These are phyloP conservation scores for Ochropleura leucogaster DNA, from an alignment of 2,888 invertebrate genomes.

Conservation along the genomic window DNA sequence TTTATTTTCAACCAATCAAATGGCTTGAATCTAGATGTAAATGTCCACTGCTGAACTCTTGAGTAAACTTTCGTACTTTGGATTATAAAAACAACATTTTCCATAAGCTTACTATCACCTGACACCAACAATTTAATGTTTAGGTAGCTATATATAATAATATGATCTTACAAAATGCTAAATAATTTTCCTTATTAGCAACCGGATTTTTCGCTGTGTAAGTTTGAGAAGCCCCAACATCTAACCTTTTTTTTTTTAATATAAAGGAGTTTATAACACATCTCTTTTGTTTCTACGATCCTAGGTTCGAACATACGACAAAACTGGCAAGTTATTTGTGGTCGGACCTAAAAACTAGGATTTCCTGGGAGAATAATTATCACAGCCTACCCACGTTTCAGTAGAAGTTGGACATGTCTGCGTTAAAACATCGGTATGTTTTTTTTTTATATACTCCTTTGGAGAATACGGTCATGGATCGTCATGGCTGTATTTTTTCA, in stretches of 20 bases:
- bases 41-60: too few species aligned
- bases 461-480: too few species aligned
- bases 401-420: not conserved
- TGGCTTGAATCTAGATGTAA: too few species aligned
- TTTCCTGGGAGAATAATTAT: slow-evolving; percentile 15
- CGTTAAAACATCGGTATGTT: not conserved
- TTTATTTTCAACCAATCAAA: too few species aligned
- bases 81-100: too few species aligned
- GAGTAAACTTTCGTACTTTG: too few species aligned
- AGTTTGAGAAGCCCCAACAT: not conserved
- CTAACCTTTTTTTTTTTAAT: too few species aligned
- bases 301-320: slow-evolving; percentile 21
- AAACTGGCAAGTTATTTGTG: slow-evolving; percentile 37
- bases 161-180: not conserved
- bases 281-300: slow-evolving; percentile 35
- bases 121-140: too few species aligned
- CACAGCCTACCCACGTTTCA: not conserved
- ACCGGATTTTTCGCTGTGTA: not conserved
- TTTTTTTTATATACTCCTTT: too few species aligned
- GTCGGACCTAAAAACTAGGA: slow-evolving; percentile 27
- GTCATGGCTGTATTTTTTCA: too few species aligned
- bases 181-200: not conserved
- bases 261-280: not conserved
- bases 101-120: too few species aligned
- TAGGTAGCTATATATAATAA: too few species aligned